Conservation (phyloP, 2,113 vertebrate genomes). For the Leucopternis melanops region DNA sequence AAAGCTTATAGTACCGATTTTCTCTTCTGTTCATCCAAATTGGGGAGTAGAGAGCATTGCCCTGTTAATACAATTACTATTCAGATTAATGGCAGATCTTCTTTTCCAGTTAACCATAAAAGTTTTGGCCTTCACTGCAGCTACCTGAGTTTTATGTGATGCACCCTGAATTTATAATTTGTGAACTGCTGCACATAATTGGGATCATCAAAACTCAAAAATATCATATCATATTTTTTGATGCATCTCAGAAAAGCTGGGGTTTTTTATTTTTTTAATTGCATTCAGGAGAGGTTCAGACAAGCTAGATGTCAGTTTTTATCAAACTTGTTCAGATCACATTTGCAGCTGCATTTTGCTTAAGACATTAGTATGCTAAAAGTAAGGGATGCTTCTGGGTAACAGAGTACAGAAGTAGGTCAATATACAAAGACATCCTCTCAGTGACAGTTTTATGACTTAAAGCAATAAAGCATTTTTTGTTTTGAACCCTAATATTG, state of each 20-base stretch:
- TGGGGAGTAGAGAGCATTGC: background rate
- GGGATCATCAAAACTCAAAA: background rate
- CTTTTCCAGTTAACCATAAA: background rate
- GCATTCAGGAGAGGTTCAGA: background rate
- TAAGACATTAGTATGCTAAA: conserved; percentile 37
- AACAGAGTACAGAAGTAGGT: conserved; percentile 34
- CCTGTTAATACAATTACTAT: background rate
- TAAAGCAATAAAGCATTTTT: conserved; percentile 30
- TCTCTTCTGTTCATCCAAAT: background rate
- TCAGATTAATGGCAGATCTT: background rate
- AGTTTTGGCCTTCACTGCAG: background rate
- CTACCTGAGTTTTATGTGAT: background rate
- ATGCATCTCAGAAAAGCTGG: background rate
- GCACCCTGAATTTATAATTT: background rate
- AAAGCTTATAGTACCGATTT: background rate
- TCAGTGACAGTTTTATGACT: conserved; percentile 41
- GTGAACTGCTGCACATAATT: background rate
- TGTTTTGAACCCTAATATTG: conserved; percentile 19
- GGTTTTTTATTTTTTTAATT: background rate
- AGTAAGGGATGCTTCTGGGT: conserved; percentile 40
- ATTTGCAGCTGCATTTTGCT: conserved; percentile 5
- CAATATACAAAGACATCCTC: conserved; percentile 32
- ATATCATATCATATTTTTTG: background rate
- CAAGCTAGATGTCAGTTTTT: conserved; percentile 13
- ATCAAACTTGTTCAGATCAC: conserved; percentile 13